Evolutionary conservation across 2,797 vertebrate genomes (phyloP).

Genomic region (Rhinatrema bivittatum): DNA sequence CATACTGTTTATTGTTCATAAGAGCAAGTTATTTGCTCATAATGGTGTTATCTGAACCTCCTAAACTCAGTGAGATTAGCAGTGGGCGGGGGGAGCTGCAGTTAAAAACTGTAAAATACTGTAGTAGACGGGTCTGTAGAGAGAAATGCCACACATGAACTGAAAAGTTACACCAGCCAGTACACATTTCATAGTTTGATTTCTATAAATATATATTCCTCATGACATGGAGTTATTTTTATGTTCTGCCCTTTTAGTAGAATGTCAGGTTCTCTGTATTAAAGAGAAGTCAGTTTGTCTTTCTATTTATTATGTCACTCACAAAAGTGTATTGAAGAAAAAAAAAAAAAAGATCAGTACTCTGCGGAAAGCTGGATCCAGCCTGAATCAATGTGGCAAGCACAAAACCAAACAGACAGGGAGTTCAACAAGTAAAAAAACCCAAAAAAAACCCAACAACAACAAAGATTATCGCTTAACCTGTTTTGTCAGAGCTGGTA

Average conservation of each 20-base stretch:
- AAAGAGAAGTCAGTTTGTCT: slow-evolving; percentile 12
- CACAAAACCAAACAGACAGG: slow-evolving; percentile 36
- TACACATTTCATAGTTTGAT: background rate
- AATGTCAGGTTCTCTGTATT: slow-evolving; percentile 23
- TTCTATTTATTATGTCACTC: slow-evolving; percentile 6
- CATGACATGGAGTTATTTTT: slow-evolving; percentile 8
- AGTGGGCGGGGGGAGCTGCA: too few relatives aligned
- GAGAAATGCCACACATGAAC: background rate
- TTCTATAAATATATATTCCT: slow-evolving; percentile 7
- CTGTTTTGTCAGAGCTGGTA: slow-evolving; percentile 80
- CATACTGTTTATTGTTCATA: slow-evolving; percentile 28
- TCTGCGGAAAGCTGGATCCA: slow-evolving; percentile 41
- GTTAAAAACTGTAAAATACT: too few relatives aligned
- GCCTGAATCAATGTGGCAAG: slow-evolving; percentile 36
- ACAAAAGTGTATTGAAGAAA: slow-evolving; percentile 14
- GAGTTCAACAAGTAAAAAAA: slow-evolving; percentile 27
- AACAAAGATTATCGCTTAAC: slow-evolving; percentile 69
- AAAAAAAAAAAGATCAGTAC: slow-evolving; percentile 9
- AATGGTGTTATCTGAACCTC: slow-evolving; percentile 24
- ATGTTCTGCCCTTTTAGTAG: background rate
- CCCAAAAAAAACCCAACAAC: slow-evolving; percentile 23
- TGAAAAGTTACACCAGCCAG: background rate
- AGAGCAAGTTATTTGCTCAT: slow-evolving; percentile 15
- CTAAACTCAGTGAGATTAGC: slow-evolving; percentile 6
- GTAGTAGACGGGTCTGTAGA: background rate